phyloP scores from a whole-genome alignment of 2,113 vertebrate genomes.

The Steatornis caripensis region DNA sequence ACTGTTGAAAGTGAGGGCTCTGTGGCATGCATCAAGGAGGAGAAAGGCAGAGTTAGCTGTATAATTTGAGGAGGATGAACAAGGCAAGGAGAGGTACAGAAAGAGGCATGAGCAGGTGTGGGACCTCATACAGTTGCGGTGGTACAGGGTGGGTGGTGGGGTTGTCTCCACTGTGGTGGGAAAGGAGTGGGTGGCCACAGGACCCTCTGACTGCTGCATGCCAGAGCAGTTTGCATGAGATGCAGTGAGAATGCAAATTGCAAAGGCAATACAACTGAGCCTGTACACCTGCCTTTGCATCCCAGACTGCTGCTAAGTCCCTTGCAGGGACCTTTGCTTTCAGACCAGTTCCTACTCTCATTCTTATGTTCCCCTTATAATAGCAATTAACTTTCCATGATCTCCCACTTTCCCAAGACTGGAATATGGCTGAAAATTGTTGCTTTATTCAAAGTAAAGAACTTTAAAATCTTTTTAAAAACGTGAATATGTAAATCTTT shows the following conservation, averaged over 20 bases:
- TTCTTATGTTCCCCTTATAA: background rate
- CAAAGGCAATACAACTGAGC: background rate
- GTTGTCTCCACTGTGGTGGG: background rate
- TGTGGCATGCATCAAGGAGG: background rate
- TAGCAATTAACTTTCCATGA: background rate
- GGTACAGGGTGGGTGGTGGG: rapidly evolving
- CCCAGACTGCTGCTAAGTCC: background rate
- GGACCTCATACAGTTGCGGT: background rate
- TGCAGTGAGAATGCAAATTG: background rate
- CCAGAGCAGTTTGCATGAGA: rapidly evolving
- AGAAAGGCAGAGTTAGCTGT: background rate
- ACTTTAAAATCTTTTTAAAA: background rate
- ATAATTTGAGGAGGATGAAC: background rate
- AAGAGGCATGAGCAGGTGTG: background rate
- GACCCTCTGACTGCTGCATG: background rate
- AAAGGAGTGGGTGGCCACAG: background rate
- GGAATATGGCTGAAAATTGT: background rate
- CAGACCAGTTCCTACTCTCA: background rate
- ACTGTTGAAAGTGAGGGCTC: background rate
- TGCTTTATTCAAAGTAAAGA: background rate
- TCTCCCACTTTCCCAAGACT: background rate
- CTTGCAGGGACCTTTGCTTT: background rate
- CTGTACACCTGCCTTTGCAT: background rate
- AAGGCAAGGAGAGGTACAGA: background rate
- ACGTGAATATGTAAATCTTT: background rate